These are phyloP conservation scores for Lapara coniferarum DNA, from an alignment of 2,888 invertebrate species.

Conservation along the genomic window DNA sequence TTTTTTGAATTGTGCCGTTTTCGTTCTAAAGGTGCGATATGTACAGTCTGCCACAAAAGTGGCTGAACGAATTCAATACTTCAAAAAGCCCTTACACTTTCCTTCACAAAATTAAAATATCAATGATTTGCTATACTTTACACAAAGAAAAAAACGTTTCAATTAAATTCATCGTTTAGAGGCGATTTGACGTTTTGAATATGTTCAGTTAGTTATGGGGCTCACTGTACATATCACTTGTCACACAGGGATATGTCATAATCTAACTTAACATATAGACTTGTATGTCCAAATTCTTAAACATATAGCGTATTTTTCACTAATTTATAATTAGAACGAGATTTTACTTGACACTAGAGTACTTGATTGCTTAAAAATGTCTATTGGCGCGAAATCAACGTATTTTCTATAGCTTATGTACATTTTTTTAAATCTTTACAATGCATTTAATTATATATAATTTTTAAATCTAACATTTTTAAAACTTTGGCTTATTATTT, in stretches of 20 bases:
- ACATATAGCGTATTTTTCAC: constrained; percentile 41
- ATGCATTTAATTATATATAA: constrained; percentile 35
- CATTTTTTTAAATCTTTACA: constrained; percentile 41
- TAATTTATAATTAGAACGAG: constrained; percentile 26
- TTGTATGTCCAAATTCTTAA: constrained; percentile 39
- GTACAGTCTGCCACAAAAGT: too few relatives aligned
- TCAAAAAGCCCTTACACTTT: too few relatives aligned
- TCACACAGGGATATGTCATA: constrained; percentile 18
- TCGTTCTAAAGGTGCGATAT: too few relatives aligned
- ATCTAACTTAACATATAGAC: constrained; percentile 36
- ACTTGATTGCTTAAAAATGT: constrained; percentile 59
- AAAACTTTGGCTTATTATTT: constrained; percentile 77
- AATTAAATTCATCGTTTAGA: too few relatives aligned
- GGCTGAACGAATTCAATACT: too few relatives aligned
- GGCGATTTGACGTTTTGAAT: too few relatives aligned
- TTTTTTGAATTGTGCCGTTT: too few relatives aligned
- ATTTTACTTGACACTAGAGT: constrained; percentile 58
- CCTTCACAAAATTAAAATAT: too few relatives aligned
- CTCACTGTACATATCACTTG: neutral
- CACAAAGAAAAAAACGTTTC: too few relatives aligned
- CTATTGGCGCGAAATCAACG: constrained; percentile 48
- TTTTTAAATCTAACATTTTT: constrained; percentile 50
- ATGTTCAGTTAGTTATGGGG: too few relatives aligned
- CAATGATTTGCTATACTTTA: too few relatives aligned
- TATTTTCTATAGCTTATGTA: constrained; percentile 30